Conservation (phyloP, 2,888 invertebrate genomes). For the Melanotus villosus region DNA sequence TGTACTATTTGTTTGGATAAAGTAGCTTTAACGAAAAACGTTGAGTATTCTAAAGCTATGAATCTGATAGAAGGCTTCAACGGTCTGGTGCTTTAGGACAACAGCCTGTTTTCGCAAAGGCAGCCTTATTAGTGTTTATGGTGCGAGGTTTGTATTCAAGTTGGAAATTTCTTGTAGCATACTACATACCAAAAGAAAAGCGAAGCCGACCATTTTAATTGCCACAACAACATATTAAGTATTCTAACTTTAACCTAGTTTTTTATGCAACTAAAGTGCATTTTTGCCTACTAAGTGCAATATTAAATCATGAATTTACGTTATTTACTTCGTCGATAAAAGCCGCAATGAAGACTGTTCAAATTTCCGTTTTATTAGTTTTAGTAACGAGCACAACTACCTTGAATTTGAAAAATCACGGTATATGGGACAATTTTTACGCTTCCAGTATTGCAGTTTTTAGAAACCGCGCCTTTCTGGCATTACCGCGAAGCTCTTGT, state of each 20-base stretch:
- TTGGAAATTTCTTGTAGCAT: too few species aligned
- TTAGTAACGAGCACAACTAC: neutral
- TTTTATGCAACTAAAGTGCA: too few species aligned
- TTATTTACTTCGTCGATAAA: too few species aligned
- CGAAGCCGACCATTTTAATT: too few species aligned
- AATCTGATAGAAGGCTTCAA: neutral
- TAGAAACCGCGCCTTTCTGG: slow-evolving; percentile 66
- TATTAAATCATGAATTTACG: too few species aligned
- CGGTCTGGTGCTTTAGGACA: neutral
- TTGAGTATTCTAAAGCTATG: neutral
- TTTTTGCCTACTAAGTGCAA: too few species aligned
- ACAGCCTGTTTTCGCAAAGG: neutral
- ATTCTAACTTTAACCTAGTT: too few species aligned
- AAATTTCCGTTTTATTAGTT: neutral
- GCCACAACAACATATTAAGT: too few species aligned
- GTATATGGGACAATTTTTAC: slow-evolving; percentile 57
- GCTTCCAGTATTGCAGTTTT: slow-evolving; percentile 65
- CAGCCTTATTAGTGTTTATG: too few species aligned
- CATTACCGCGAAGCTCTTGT: slow-evolving; percentile 64
- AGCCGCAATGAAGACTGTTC: too few species aligned
- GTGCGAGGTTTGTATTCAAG: too few species aligned
- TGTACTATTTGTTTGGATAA: neutral
- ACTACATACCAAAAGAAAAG: too few species aligned
- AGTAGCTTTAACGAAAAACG: neutral
- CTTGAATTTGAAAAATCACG: slow-evolving; percentile 42